Conservation (phyloP, 2,888 invertebrate genomes). For the Pammene fasciana region DNA sequence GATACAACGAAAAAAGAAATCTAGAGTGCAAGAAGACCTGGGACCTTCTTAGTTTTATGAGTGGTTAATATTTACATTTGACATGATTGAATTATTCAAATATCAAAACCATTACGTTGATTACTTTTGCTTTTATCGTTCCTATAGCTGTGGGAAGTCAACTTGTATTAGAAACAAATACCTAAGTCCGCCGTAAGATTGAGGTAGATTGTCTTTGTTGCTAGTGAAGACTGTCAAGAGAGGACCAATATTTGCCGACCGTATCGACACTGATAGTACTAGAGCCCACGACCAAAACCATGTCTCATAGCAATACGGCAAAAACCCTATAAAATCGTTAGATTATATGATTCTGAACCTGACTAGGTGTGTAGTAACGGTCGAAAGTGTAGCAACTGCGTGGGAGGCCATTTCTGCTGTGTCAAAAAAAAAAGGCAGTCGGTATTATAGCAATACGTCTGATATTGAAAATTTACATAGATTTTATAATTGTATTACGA, state of each 20-base stretch:
- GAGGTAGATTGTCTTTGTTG: conserved; percentile 11
- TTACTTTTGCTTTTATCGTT: conserved; percentile 5
- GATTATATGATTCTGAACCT: too few species aligned
- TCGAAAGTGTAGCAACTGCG: too few species aligned
- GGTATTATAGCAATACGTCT: too few species aligned
- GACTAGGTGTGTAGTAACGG: too few species aligned
- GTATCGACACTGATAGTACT: too few species aligned
- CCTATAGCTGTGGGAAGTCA: background rate
- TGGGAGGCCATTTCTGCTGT: too few species aligned
- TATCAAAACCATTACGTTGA: conserved; percentile 20
- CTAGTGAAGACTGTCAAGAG: background rate
- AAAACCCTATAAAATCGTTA: too few species aligned
- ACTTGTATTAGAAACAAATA: conserved; percentile 2
- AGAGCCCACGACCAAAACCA: too few species aligned
- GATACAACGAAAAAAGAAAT: background rate
- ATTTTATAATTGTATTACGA: too few species aligned
- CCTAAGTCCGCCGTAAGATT: conserved; percentile 6
- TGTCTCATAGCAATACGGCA: too few species aligned
- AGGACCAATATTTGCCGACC: conserved; percentile 23
- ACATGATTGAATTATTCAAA: background rate
- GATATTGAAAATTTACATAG: too few species aligned
- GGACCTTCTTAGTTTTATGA: background rate
- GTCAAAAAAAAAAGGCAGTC: too few species aligned
- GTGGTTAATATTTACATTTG: background rate
- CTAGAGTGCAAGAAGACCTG: background rate